A percentile compares a stretch with the other conserved stretches of the same genome.
phyloP scores from a whole-genome alignment of 1,140 invertebrate species.

The Caerostris darwini region DNA sequence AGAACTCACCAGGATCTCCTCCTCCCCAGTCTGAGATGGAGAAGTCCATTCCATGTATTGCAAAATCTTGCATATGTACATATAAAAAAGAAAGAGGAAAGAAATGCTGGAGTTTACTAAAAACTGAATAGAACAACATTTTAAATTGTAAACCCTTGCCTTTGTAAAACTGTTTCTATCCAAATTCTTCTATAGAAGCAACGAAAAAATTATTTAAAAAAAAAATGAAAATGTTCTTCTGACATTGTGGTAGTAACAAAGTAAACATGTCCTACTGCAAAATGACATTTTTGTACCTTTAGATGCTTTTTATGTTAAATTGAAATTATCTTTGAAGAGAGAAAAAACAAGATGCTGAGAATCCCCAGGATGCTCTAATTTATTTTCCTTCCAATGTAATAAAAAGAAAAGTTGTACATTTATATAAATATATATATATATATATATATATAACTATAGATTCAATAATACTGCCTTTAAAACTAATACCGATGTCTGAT shows the following conservation, averaged over 20 bases:
- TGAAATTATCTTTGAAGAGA: neutral
- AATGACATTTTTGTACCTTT: conserved; percentile 1
- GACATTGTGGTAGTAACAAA: conserved; percentile 23
- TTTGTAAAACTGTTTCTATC: conserved; percentile 60
- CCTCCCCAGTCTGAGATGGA: neutral
- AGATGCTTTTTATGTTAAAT: neutral
- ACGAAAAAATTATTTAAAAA: conserved; percentile 35
- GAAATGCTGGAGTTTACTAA: conserved; percentile 52
- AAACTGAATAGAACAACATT: conserved; percentile 30
- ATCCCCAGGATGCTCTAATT: neutral
- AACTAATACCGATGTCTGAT: neutral
- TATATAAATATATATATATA: neutral
- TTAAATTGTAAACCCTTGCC: conserved; percentile 58
- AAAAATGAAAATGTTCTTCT: neutral
- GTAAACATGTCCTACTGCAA: conserved; percentile 34
- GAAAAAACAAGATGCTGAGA: neutral
- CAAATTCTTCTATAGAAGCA: conserved; percentile 33
- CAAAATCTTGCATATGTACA: conserved; percentile 51
- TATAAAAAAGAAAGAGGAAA: conserved; percentile 31
- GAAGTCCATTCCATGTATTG: conserved; percentile 4
- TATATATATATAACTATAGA: neutral
- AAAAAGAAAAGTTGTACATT: neutral
- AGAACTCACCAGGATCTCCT: neutral
- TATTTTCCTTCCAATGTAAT: neutral
- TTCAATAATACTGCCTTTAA: neutral